phyloP scores from a whole-genome alignment of 1,140 invertebrate genomes.

The Drosophila parabipectinata region DNA sequence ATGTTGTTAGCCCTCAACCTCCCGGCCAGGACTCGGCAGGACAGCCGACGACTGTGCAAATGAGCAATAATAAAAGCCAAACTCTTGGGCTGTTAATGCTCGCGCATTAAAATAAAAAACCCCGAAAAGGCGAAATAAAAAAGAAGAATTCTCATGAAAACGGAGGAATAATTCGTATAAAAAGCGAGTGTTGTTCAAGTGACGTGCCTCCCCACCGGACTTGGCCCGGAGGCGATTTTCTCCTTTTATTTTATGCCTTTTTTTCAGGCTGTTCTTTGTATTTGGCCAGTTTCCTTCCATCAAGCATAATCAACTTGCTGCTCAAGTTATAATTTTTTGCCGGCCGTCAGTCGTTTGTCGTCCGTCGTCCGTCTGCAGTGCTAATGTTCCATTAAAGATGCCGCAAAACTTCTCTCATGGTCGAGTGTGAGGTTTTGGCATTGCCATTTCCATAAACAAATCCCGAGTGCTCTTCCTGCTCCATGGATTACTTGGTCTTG shows the following conservation, averaged over 20 bases:
- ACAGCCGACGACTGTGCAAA: conserved; percentile 56
- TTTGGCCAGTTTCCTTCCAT: conserved; percentile 33
- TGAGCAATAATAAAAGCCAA: conserved; percentile 77
- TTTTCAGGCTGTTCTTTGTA: neutral
- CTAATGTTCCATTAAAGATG: conserved; percentile 53
- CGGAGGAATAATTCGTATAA: conserved; percentile 68
- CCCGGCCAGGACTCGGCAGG: conserved; percentile 5
- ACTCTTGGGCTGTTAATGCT: conserved; percentile 75
- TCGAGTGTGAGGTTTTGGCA: conserved; percentile 26
- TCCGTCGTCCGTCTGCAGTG: conserved; percentile 17
- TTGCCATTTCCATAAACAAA: conserved; percentile 54
- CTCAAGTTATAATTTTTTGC: conserved; percentile 39
- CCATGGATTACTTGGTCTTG: conserved; percentile 44
- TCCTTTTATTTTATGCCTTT: conserved; percentile 15
- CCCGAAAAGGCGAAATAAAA: conserved; percentile 51
- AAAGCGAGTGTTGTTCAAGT: conserved; percentile 40
- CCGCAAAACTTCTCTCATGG: conserved; percentile 25
- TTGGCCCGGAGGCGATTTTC: conserved; percentile 29
- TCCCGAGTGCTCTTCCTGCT: conserved; percentile 39
- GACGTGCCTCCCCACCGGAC: conserved; percentile 23
- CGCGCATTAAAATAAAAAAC: conserved; percentile 67
- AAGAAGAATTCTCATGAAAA: conserved; percentile 35
- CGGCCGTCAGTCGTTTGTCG: neutral
- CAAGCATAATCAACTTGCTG: conserved; percentile 68
- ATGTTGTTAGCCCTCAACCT: conserved; percentile 33